Evolutionary conservation across 92 coral and sea anemone genomes (phyloP).

Genomic region (Meandrina meandrites): DNA sequence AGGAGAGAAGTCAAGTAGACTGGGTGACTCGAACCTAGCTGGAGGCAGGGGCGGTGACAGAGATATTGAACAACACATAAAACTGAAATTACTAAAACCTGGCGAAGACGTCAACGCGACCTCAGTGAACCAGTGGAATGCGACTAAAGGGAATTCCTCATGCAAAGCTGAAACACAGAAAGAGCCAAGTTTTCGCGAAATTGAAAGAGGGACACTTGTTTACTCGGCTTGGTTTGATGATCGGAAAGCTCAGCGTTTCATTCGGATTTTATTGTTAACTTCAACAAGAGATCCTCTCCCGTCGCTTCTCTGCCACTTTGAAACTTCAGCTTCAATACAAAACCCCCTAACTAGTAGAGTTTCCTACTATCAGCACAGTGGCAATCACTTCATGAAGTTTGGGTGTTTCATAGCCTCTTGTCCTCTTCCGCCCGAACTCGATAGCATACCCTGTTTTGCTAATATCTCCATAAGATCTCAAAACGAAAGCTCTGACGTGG

Average conservation of each 20-base stretch:
- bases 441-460: constrained; percentile 38
- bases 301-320: constrained; percentile 15
- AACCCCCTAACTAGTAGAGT: neutral
- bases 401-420: constrained; percentile 66
- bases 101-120: neutral
- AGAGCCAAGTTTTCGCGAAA: constrained; percentile 30
- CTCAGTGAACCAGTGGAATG: neutral
- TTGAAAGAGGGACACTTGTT: constrained; percentile 2
- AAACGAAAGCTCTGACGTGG: neutral
- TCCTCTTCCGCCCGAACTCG: constrained; percentile 39
- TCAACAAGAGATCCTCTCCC: constrained; percentile 28
- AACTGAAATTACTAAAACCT: neutral
- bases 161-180: neutral
- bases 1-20: neutral
- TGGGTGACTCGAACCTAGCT: neutral
- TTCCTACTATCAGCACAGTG: constrained; percentile 22
- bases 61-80: neutral
- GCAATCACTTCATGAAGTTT: constrained; percentile 24
- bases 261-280: constrained; percentile 29
- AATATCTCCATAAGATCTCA: constrained; percentile 33
- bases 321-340: neutral
- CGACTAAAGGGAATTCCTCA: neutral
- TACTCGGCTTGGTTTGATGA: constrained; percentile 42
- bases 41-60: neutral
- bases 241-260: constrained; percentile 16